These are phyloP conservation scores for Hycleus cichorii DNA, from an alignment of 1,140 invertebrate species.

Conservation along the genomic window DNA sequence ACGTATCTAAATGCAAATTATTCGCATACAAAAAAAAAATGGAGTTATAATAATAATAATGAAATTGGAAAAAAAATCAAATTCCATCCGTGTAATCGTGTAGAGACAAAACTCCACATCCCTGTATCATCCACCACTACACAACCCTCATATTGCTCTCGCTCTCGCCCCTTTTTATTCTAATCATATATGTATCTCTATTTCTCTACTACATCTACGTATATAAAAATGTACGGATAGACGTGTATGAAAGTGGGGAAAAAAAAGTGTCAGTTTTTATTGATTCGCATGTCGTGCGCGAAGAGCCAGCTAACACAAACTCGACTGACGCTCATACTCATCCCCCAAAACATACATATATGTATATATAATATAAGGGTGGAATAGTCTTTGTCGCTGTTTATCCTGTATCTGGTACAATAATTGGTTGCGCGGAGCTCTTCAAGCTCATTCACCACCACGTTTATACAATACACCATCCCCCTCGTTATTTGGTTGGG, in stretches of 20 bases:
- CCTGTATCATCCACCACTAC: too few relatives aligned
- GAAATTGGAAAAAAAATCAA: slow-evolving; percentile 10
- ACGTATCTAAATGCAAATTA: slow-evolving; percentile 15
- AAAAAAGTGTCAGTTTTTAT: slow-evolving; percentile 34
- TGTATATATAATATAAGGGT: neutral
- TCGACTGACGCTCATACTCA: neutral
- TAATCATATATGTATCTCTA: neutral
- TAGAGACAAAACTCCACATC: neutral
- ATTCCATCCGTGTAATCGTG: slow-evolving; percentile 10
- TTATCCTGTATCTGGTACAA: slow-evolving; percentile 26
- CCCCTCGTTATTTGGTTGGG: neutral
- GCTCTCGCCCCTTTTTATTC: too few relatives aligned
- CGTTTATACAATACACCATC: slow-evolving; percentile 12
- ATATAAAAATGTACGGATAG: slow-evolving; percentile 21
- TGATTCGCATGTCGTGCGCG: slow-evolving; percentile 30
- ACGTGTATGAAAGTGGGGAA: slow-evolving; percentile 19
- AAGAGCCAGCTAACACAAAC: slow-evolving; percentile 2
- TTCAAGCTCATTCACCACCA: slow-evolving; percentile 19
- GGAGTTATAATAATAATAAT: neutral
- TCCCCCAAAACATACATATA: too few relatives aligned
- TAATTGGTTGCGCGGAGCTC: slow-evolving; percentile 26
- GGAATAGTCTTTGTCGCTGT: slow-evolving; percentile 16
- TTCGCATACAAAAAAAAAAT: neutral
- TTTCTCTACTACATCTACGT: slow-evolving; percentile 19
- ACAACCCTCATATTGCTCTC: too few relatives aligned